A percentile compares a stretch with the other conserved stretches of the same genome.
Evolutionary conservation across 2,797 vertebrate genomes (phyloP).

Genomic region (Sebastiscus albofasciatus): DNA sequence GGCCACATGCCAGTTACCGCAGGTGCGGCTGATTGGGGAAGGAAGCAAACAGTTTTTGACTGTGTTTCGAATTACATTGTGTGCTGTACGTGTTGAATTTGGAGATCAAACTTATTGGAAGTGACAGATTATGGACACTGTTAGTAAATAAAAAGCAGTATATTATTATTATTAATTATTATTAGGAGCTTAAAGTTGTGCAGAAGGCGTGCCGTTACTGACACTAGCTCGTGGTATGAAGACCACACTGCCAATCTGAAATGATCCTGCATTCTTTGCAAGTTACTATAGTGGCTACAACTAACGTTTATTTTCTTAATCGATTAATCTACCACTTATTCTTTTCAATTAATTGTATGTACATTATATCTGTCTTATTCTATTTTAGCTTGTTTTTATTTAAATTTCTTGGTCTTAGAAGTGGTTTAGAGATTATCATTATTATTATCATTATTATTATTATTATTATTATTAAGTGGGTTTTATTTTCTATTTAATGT

Average conservation of each 20-base stretch:
- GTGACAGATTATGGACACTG: too few relatives aligned
- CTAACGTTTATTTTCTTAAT: not conserved
- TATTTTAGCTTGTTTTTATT: not conserved
- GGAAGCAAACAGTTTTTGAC: too few relatives aligned
- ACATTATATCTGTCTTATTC: not conserved
- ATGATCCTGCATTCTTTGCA: not conserved
- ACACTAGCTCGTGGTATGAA: not conserved
- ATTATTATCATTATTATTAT: too few relatives aligned
- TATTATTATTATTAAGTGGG: too few relatives aligned
- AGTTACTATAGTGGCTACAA: not conserved
- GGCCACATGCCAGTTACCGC: too few relatives aligned
- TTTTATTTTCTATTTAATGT: not conserved
- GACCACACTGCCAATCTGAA: not conserved
- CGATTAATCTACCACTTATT: not conserved
- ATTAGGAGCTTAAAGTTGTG: not conserved
- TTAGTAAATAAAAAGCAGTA: too few relatives aligned
- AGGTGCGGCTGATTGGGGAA: too few relatives aligned
- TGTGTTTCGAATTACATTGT: too few relatives aligned
- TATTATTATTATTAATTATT: not conserved
- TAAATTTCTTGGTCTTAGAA: not conserved
- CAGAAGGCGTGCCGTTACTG: not conserved
- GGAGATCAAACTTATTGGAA: too few relatives aligned
- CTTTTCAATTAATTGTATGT: not conserved
- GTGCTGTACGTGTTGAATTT: too few relatives aligned
- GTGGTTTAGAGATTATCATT: not conserved